These are phyloP conservation scores for Herpailurus yagouaroundi DNA, from an alignment of 2,113 vertebrate species.

Conservation along the genomic window DNA sequence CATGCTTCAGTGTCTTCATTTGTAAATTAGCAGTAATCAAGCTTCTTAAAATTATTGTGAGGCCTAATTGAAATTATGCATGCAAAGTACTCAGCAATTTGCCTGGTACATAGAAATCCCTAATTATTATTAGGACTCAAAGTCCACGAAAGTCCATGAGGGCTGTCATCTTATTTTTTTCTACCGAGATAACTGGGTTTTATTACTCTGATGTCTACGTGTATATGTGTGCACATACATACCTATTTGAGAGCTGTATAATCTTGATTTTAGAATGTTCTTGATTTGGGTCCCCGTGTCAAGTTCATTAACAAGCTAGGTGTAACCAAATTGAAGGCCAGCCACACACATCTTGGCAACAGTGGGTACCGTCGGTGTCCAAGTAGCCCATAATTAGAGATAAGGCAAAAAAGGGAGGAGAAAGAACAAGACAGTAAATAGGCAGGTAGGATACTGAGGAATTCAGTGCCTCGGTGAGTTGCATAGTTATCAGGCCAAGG, in stretches of 20 bases:
- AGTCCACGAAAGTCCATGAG: conserved; percentile 4
- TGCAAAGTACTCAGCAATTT: conserved; percentile 53
- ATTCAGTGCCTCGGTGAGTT: not conserved
- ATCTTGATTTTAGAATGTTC: conserved; percentile 42
- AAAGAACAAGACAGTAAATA: not conserved
- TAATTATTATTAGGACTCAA: conserved; percentile 61
- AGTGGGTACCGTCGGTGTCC: not conserved
- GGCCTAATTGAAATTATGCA: conserved; percentile 48
- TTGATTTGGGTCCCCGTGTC: conserved; percentile 19
- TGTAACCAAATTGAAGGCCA: conserved; percentile 41
- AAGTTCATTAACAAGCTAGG: conserved; percentile 38
- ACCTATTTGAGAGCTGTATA: not conserved
- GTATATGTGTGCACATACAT: not conserved
- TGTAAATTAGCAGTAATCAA: conserved; percentile 41
- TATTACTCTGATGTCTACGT: not conserved
- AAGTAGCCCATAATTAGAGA: not conserved
- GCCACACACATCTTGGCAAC: not conserved
- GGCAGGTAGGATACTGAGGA: not conserved
- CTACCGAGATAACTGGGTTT: not conserved
- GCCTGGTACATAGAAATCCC: not conserved
- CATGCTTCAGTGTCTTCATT: conserved; percentile 50
- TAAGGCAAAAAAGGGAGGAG: not conserved
- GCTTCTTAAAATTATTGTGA: conserved; percentile 49
- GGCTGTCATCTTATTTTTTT: not conserved
- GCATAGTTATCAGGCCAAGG: not conserved